These are phyloP conservation scores for Sericinus montela DNA, from an alignment of 2,888 invertebrate genomes.

Conservation along the genomic window DNA sequence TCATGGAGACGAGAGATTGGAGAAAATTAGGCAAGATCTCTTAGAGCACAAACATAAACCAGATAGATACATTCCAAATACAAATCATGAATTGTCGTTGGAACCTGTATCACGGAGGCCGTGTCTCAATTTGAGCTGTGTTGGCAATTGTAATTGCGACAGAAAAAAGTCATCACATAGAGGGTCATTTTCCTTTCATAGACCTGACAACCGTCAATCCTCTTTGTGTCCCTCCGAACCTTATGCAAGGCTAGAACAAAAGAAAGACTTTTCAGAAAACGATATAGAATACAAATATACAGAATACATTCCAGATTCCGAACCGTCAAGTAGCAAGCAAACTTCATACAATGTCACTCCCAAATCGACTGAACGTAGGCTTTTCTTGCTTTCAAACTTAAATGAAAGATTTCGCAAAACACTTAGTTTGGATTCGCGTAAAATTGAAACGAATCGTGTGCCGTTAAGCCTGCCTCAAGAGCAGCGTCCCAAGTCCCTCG, in stretches of 20 bases:
- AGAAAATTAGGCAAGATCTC: constrained; percentile 69
- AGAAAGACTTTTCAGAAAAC: constrained; percentile 60
- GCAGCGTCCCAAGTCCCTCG: constrained; percentile 66
- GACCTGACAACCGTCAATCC: constrained; percentile 54
- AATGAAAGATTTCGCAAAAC: constrained; percentile 73
- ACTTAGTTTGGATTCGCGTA: constrained; percentile 70
- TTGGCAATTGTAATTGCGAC: constrained; percentile 64
- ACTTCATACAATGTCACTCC: constrained; percentile 67
- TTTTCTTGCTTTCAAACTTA: constrained; percentile 63
- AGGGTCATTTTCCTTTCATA: constrained; percentile 69
- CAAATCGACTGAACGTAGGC: constrained; percentile 65
- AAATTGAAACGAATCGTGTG: constrained; percentile 61
- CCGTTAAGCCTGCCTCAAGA: constrained; percentile 56
- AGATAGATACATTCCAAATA: constrained; percentile 64
- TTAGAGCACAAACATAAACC: constrained; percentile 63
- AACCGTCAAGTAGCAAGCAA: constrained; percentile 67
- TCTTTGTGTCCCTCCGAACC: constrained; percentile 52
- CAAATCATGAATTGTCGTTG: constrained; percentile 50
- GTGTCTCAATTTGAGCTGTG: constrained; percentile 61
- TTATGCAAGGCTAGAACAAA: constrained; percentile 38
- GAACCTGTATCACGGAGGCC: constrained; percentile 49
- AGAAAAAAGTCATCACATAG: constrained; percentile 56
- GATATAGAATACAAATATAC: constrained; percentile 73
- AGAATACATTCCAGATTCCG: constrained; percentile 64
- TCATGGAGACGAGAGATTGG: constrained; percentile 66